These are phyloP conservation scores for Philereme transversata DNA, from an alignment of 2,888 invertebrate species.

Conservation along the genomic window DNA sequence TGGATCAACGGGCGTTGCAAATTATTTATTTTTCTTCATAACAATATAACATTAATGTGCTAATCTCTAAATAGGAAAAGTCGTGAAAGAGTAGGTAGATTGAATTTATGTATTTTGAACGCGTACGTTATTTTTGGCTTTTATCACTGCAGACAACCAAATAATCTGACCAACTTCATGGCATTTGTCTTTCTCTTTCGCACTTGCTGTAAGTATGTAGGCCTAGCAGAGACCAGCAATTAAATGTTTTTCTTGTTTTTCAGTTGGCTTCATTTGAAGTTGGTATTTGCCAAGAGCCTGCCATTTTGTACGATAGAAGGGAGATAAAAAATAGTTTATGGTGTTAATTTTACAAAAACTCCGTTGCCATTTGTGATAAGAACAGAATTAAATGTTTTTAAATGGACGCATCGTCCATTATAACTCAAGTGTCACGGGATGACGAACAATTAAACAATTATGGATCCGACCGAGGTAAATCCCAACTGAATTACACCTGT, in stretches of 20 bases:
- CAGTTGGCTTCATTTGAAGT: constrained; percentile 70
- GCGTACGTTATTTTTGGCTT: constrained; percentile 55
- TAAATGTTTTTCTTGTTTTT: constrained; percentile 46
- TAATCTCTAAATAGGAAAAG: no score
- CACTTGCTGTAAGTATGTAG: constrained; percentile 1
- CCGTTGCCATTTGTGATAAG: constrained; percentile 80
- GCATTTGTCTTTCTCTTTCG: constrained; percentile 48
- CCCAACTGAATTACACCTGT: constrained; percentile 81
- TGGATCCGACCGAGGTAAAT: constrained; percentile 96
- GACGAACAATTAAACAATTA: constrained; percentile 97
- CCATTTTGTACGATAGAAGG: constrained; percentile 84
- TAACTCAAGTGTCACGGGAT: constrained; percentile 98
- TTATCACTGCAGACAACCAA: constrained; percentile 60
- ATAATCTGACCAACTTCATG: constrained; percentile 39
- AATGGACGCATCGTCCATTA: constrained; percentile 99
- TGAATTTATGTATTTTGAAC: constrained; percentile 25
- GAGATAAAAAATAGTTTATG: constrained; percentile 85
- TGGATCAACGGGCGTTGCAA: no score
- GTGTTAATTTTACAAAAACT: constrained; percentile 80
- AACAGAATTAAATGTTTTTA: constrained; percentile 84
- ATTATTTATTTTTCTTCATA: no score
- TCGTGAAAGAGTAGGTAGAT: no score
- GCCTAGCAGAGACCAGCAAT: constrained; percentile 48
- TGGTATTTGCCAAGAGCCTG: constrained; percentile 81
- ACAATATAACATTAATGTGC: no score